phyloP scores from a whole-genome alignment of 1,140 invertebrate species.

The Drosophila oshimai region DNA sequence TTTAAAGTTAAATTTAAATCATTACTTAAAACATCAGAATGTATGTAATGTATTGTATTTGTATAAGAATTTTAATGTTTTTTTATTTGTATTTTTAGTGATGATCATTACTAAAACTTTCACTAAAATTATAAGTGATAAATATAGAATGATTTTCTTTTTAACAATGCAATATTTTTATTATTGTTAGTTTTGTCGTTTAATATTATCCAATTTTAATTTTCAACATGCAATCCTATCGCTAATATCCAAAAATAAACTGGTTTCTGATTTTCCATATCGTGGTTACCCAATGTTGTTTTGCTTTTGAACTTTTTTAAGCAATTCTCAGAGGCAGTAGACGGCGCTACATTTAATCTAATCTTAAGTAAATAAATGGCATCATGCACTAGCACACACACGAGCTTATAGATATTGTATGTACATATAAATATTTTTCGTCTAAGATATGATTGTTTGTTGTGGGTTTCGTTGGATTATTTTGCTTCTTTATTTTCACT shows the following conservation, averaged over 20 bases:
- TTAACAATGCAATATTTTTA: not conserved
- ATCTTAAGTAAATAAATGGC: slow-evolving; percentile 52
- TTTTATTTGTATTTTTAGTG: too few relatives aligned
- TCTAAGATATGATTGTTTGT: slow-evolving; percentile 57
- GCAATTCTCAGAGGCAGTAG: slow-evolving; percentile 24
- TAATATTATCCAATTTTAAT: too few relatives aligned
- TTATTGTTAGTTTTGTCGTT: too few relatives aligned
- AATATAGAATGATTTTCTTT: too few relatives aligned
- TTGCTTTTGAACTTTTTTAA: slow-evolving; percentile 22
- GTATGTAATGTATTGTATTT: too few relatives aligned
- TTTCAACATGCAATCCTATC: too few relatives aligned
- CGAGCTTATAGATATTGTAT: not conserved
- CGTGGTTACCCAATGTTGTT: slow-evolving; percentile 1
- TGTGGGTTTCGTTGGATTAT: slow-evolving; percentile 30
- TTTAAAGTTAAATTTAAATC: too few relatives aligned
- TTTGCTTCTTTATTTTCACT: slow-evolving; percentile 5
- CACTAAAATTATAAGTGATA: not conserved
- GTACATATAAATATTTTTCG: slow-evolving; percentile 17
- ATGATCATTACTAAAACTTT: too few relatives aligned
- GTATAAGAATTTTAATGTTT: too few relatives aligned
- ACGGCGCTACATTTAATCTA: slow-evolving; percentile 67
- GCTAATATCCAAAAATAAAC: too few relatives aligned
- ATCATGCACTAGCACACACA: slow-evolving; percentile 18
- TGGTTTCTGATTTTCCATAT: slow-evolving; percentile 2
- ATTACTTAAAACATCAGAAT: too few relatives aligned